phyloP scores from a whole-genome alignment of 2,797 vertebrate genomes.

The Mormyrops boulengeri region DNA sequence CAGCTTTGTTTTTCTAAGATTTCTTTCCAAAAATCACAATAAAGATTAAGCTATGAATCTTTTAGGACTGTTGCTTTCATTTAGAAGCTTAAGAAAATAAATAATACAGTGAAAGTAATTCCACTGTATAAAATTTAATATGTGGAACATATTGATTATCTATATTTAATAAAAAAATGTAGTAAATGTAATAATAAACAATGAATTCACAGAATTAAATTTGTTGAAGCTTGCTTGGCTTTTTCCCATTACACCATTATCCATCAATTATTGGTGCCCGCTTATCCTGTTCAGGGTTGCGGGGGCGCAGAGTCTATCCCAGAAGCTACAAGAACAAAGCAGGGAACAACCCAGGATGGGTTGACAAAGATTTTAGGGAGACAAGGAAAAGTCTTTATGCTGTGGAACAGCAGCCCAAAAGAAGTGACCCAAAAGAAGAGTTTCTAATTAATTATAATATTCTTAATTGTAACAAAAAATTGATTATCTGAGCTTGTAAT shows the following conservation, averaged over 20 bases:
- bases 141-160: not conserved
- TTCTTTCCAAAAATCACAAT: not conserved
- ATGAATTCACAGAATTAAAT: not conserved
- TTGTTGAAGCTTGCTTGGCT: not conserved
- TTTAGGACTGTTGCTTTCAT: not conserved
- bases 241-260: not conserved
- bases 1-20: not conserved
- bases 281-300: not conserved
- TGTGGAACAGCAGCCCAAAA: not conserved
- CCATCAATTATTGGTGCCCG: not conserved
- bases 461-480: not conserved
- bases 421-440: not conserved
- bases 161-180: not conserved
- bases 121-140: not conserved
- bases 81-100: not conserved
- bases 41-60: not conserved
- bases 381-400: not conserved
- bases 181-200: not conserved
- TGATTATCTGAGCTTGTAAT: slow-evolving; percentile 2
- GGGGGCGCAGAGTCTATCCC: not conserved
- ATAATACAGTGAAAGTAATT: not conserved
- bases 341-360: not conserved
- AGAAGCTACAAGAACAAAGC: not conserved
- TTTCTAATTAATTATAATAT: slow-evolving; percentile 11
- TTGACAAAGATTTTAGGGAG: not conserved